Base-by-base conservation (phyloP, 2,888 invertebrate species). In the Ectobius pallidus region DNA sequence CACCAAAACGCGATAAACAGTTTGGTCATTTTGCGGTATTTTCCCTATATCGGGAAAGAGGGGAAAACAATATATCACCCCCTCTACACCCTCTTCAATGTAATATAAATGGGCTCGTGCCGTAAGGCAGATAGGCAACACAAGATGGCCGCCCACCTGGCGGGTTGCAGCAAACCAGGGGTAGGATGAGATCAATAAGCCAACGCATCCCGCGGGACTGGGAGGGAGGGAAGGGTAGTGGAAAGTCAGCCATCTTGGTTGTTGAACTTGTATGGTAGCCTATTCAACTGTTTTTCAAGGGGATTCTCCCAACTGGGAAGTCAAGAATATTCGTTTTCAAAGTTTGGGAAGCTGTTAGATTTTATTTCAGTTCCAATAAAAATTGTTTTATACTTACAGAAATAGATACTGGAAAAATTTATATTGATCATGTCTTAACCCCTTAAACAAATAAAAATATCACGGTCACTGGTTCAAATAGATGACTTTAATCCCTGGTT, bases 131-230 rank as follows among this genome's bases (percentile, higher is more conserved):
- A 58, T 58, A 65, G 44, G 65, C 65, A 44, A 65, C 65, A 44
- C 65, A 65, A 65, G 65, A 65, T 65, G 65, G 65, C 65, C n/a
- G 46, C n/a, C 30, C 46, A 65, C 65, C 65, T 65, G 30, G 44
- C 65, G 22, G 46, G 65, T 65, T 65, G 65, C 65, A 65, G 65
- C 65, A 7, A 44, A 18, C 27, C 65, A 46, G 65, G 65, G 65
- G 55, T 55, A 22, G 55, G 22, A 25, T 27, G 55, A 25, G 65
- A 65, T 65, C 65, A 65, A 65, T 65, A 65, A 65, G 65, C 46
- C 65, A 65, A 16, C 30, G 46, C 18, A 44, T 46, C 65, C 65
- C 65, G 27, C 2, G 65, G 65, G 46, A 65, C 25, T 14, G 1
- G 20, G 6, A 16, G 18, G 30, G n/a, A n/a, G 32, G 16, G 52